A percentile compares a stretch with the other conserved stretches of the same genome.
Evolutionary conservation across 1,140 invertebrate species (phyloP).

Genomic region (Drosophila simulans): DNA sequence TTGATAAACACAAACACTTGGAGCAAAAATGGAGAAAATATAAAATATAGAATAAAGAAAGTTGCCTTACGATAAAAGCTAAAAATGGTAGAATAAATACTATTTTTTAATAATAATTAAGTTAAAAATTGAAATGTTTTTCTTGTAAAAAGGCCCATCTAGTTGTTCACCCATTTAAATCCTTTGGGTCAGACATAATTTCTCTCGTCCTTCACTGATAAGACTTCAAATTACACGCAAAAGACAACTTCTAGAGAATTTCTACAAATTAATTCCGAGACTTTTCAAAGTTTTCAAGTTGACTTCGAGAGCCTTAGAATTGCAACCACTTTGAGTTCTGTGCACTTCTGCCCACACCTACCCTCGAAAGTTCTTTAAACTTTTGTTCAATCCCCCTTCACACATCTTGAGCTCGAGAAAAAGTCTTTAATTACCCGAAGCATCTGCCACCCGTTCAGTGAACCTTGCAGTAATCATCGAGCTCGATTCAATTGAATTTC

Average conservation of each 20-base stretch:
- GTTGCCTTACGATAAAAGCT: no score
- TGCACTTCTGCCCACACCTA: slow-evolving; percentile 7
- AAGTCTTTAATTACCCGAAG: slow-evolving; percentile 32
- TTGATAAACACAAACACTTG: slow-evolving; percentile 20
- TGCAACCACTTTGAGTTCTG: slow-evolving; percentile 4
- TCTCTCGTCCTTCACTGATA: not conserved
- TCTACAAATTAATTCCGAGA: slow-evolving; percentile 1
- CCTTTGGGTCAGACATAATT: not conserved
- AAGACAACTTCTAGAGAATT: not conserved
- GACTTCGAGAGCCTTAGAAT: not conserved
- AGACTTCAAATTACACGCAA: not conserved
- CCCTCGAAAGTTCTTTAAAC: slow-evolving; percentile 27
- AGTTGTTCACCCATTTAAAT: not conserved
- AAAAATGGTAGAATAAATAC: no score
- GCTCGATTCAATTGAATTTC: slow-evolving; percentile 37
- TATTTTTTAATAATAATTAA: no score
- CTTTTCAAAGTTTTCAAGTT: slow-evolving; percentile 7
- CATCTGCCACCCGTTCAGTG: slow-evolving; percentile 37
- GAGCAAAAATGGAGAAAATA: not conserved
- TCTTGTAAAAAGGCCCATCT: no score
- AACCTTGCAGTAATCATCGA: slow-evolving; percentile 28
- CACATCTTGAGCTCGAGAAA: slow-evolving; percentile 1
- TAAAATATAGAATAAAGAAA: no score
- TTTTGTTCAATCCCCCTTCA: not conserved
- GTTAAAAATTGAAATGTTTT: no score